Base-by-base conservation (phyloP, 2,888 invertebrate species). In the Drosophila falleni region DNA sequence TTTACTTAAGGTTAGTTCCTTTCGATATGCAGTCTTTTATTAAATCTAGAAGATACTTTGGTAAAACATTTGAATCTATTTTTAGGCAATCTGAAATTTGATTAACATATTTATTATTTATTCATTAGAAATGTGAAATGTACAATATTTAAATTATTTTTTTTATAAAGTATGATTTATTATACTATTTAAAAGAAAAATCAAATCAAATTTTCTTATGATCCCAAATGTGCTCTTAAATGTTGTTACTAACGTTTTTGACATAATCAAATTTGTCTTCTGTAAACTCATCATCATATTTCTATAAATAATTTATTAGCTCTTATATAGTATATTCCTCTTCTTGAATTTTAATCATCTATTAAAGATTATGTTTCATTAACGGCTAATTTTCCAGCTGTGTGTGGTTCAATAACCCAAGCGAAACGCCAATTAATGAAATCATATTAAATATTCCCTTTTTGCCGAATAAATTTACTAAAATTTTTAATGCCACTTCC, bases 351-450 rank as follows among this genome's bases (percentile, higher is more conserved):
- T 23, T 44, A 49, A 56, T 44, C 44, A 39, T 29, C 35, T 29
- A 33, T 63, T 37, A 47, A 50, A 55, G 26, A 55, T 19, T 42
- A 58, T 37, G n/a, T 37, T 31, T 19, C 29, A 50, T 64, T 50
- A 58, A 58, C 16, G 19, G n/a, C 10, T 35, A 35, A 29, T 50
- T 16, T 58, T 70, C n/a, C 19, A 5, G 23, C n/a, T 53, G 26
- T 47, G n/a, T 39, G 60, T 50, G 44, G 74, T 69, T 76, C 76
- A 76, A 74, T 60, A 76, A 78, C 75, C 75, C 55, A 78, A 60
- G 41, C 78, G 49, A 49, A 16, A 41, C 46, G 39, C 49, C 46
- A 56, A 76, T 76, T 74, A 65, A 70, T 74, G 10, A 72, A 77
- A 61, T 58, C 74, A 65, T 62, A 31, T 59, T 37, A 56, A 62